Evolutionary conservation across 2,797 vertebrate genomes (phyloP).

Genomic region (Heterohyrax brucei): DNA sequence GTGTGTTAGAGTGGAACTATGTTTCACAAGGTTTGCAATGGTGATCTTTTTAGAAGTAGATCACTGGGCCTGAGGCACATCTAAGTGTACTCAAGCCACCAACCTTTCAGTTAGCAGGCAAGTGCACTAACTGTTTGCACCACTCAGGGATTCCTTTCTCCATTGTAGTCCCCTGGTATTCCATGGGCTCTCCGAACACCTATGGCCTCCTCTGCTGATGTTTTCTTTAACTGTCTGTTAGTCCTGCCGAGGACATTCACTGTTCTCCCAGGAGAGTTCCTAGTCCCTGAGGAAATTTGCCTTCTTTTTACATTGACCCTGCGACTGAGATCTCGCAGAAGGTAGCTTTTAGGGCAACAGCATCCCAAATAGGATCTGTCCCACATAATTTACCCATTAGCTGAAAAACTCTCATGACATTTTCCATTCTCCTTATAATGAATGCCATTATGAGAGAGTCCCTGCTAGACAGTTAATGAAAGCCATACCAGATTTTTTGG

Average conservation of each 20-base stretch:
- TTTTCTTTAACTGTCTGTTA: background rate
- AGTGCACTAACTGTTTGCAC: background rate
- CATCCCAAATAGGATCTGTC: background rate
- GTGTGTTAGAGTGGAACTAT: background rate
- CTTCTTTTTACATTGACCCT: background rate
- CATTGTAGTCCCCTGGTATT: background rate
- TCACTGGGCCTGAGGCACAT: background rate
- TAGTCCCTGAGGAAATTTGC: background rate
- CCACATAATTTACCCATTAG: conserved; percentile 71
- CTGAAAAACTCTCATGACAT: conserved; percentile 22
- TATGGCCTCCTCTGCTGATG: background rate
- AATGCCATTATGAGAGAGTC: conserved; percentile 28
- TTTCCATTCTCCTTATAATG: conserved; percentile 78
- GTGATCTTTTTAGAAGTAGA: background rate
- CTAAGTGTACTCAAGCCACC: background rate
- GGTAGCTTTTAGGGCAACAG: background rate
- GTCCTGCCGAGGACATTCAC: background rate
- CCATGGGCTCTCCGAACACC: background rate
- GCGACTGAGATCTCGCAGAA: background rate
- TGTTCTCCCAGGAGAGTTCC: background rate
- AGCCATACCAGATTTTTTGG: conserved; percentile 61
- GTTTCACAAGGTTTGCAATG: background rate
- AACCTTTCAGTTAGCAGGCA: background rate
- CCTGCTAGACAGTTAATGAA: conserved; percentile 70
- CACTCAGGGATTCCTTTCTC: background rate